Evolutionary conservation across 2,113 vertebrate species (phyloP).

Genomic region (Corythaeola cristata): DNA sequence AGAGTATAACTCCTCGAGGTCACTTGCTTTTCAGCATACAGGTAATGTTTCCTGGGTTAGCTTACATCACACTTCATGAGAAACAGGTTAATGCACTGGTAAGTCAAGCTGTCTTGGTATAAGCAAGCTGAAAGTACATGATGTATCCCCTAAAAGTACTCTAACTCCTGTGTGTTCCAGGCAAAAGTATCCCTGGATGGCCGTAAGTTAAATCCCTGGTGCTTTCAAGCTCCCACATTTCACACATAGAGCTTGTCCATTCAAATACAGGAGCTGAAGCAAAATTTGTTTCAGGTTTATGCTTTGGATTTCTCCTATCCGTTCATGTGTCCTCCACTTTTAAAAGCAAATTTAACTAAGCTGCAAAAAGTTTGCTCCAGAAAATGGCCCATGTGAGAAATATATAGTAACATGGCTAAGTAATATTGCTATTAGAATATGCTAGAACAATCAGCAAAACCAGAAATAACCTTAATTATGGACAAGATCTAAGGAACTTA

Average conservation of each 20-base stretch:
- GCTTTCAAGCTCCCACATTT: background rate
- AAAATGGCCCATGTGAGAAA: background rate
- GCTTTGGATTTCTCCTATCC: background rate
- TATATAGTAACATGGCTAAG: background rate
- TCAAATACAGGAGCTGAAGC: background rate
- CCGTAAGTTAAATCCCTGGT: background rate
- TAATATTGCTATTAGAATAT: background rate
- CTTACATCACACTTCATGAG: background rate
- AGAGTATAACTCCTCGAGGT: background rate
- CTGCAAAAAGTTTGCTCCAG: background rate
- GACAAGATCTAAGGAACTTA: background rate
- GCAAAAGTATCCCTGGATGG: background rate
- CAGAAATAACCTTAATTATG: background rate
- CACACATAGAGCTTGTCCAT: background rate
- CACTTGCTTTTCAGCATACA: background rate
- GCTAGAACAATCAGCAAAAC: background rate
- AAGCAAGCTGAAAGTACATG: background rate
- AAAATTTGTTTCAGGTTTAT: background rate
- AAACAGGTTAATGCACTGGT: background rate
- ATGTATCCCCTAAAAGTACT: background rate
- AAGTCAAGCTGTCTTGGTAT: background rate
- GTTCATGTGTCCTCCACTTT: background rate
- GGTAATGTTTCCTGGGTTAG: background rate
- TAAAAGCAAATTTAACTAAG: background rate
- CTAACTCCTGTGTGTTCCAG: background rate